Percentiles rank a stretch among this genome's conserved stretches.
Evolutionary conservation across 2,113 vertebrate species (phyloP).

Genomic region (Rhinolophus ferrumequinum): DNA sequence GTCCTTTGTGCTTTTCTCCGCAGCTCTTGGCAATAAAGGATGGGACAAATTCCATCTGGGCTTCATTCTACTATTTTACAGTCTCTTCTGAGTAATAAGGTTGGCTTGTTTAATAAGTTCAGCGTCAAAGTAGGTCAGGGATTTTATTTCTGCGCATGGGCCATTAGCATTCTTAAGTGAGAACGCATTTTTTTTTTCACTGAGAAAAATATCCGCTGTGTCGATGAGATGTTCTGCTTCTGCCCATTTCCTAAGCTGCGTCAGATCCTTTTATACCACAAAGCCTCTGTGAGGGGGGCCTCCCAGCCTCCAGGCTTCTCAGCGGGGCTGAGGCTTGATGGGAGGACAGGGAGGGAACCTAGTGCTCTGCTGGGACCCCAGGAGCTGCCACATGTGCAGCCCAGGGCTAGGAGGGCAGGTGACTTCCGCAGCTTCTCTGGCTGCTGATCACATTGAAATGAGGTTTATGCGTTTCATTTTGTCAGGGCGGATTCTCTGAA

Average conservation of each 20-base stretch:
- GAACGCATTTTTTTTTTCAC: constrained; percentile 76
- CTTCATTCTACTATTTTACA: constrained; percentile 62
- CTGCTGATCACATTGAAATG: background rate
- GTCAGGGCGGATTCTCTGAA: background rate
- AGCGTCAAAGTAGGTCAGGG: constrained; percentile 81
- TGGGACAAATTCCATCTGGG: constrained; percentile 21
- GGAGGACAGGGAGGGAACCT: background rate
- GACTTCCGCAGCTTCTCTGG: background rate
- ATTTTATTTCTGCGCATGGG: constrained; percentile 80
- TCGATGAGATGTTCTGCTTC: background rate
- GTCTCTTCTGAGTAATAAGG: constrained; percentile 77
- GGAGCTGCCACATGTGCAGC: background rate
- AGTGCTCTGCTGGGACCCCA: background rate
- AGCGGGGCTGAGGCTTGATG: background rate
- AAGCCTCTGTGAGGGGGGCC: background rate
- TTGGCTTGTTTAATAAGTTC: constrained; percentile 79
- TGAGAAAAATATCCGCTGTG: constrained; percentile 64
- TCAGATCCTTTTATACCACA: constrained; percentile 33
- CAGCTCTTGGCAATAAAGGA: background rate
- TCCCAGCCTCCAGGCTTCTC: background rate
- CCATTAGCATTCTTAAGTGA: constrained; percentile 82
- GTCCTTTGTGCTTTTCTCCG: constrained; percentile 15
- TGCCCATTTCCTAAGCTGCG: constrained; percentile 4
- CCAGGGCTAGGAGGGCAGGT: background rate
- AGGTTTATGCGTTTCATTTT: background rate